A percentile compares a stretch with the other conserved stretches of the same genome.
phyloP scores from a whole-genome alignment of 2,888 invertebrate genomes.

The Dasysyrphus albostriatus region DNA sequence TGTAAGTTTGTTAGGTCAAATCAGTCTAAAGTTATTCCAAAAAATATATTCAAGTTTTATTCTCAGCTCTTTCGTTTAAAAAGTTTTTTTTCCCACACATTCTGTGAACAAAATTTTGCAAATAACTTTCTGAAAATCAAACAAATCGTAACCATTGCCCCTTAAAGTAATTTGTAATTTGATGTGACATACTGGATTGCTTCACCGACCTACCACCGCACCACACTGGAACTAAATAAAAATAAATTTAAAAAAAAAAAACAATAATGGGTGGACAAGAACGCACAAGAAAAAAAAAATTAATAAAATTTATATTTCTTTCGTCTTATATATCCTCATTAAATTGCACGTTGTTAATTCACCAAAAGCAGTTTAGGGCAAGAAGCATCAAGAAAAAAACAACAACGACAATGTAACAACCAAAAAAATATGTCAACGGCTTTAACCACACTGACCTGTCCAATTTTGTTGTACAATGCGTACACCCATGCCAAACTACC shows the following conservation, averaged over 20 bases:
- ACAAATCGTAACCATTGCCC: constrained; percentile 55
- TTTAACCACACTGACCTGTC: constrained; percentile 75
- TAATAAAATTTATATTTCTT: constrained; percentile 65
- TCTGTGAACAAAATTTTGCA: constrained; percentile 46
- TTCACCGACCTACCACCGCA: constrained; percentile 51
- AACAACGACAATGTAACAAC: neutral
- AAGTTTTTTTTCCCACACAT: constrained; percentile 39
- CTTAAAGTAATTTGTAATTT: constrained; percentile 65
- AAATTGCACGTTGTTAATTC: constrained; percentile 71
- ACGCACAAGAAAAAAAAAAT: constrained; percentile 27
- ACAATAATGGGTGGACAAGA: constrained; percentile 32
- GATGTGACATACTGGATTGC: constrained; percentile 72
- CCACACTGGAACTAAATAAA: constrained; percentile 12
- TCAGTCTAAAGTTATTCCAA: neutral
- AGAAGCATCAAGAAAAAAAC: constrained; percentile 12
- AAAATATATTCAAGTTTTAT: neutral
- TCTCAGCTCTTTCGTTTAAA: constrained; percentile 16
- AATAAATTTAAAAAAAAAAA: neutral
- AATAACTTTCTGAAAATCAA: constrained; percentile 49
- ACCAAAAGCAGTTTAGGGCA: constrained; percentile 46
- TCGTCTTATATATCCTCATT: constrained; percentile 68
- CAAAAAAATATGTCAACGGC: constrained; percentile 68
- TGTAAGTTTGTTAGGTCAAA: neutral
- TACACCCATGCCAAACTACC: constrained; percentile 34
- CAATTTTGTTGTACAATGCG: constrained; percentile 63